Evolutionary conservation across 2,888 invertebrate species (phyloP).

Genomic region (Lasius platythorax): DNA sequence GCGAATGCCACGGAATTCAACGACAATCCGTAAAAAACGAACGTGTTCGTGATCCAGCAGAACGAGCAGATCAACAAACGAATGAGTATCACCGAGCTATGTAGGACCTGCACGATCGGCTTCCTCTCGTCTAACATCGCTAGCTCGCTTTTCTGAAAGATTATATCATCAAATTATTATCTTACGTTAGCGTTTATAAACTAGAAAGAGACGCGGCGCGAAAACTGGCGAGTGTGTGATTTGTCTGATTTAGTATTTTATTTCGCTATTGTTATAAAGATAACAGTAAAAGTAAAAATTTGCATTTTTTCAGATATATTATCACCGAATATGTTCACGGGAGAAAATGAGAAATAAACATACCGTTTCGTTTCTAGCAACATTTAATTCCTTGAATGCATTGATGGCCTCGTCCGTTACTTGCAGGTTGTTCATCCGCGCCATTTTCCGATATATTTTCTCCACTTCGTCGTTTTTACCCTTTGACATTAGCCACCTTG

Average conservation of each 20-base stretch:
- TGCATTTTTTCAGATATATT: not conserved
- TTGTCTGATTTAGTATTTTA: not conserved
- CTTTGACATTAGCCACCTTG: conserved; percentile 91
- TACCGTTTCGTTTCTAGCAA: conserved; percentile 65
- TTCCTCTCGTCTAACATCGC: conserved; percentile 52
- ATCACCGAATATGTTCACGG: not conserved
- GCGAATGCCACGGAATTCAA: conserved; percentile 92
- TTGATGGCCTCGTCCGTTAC: conserved; percentile 87
- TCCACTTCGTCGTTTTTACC: conserved; percentile 88
- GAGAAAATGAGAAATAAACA: not conserved
- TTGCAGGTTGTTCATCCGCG: conserved; percentile 88
- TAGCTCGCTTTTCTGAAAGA: conserved; percentile 58
- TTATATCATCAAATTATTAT: conserved; percentile 9
- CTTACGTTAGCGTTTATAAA: not conserved
- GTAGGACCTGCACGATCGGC: conserved; percentile 86
- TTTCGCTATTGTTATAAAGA: not conserved
- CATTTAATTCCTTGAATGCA: conserved; percentile 82
- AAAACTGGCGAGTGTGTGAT: not conserved
- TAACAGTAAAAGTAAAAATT: not conserved
- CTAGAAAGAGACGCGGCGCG: too few relatives aligned
- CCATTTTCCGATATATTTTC: conserved; percentile 88
- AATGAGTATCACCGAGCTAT: conserved; percentile 87
- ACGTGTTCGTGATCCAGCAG: conserved; percentile 93
- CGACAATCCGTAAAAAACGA: conserved; percentile 93
- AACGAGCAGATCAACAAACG: conserved; percentile 90